These are phyloP conservation scores for Silvanus unidentatus DNA, from an alignment of 2,888 invertebrate species.

Conservation along the genomic window DNA sequence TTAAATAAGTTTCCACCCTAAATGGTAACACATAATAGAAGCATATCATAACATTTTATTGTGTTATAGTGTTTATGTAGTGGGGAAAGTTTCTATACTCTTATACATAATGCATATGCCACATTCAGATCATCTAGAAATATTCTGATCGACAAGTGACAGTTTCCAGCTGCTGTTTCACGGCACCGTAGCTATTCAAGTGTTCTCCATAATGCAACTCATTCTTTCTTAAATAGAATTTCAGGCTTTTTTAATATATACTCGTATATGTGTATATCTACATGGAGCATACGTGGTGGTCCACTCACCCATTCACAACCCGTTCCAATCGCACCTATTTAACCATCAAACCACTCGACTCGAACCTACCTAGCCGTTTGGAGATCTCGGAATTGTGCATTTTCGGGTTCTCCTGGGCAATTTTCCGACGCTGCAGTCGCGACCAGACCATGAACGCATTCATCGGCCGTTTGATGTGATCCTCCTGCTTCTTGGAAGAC, in stretches of 20 bases:
- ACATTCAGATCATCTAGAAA: conserved; percentile 41
- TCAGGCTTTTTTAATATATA: too few species aligned
- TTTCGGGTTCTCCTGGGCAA: conserved; percentile 96
- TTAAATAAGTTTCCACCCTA: conserved; percentile 46
- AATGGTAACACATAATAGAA: conserved; percentile 39
- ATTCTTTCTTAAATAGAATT: too few species aligned
- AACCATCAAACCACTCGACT: too few species aligned
- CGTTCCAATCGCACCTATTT: too few species aligned
- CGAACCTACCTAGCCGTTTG: conserved; percentile 79
- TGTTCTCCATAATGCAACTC: too few species aligned
- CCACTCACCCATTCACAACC: too few species aligned
- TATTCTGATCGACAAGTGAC: conserved; percentile 47
- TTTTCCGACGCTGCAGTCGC: conserved; percentile 83
- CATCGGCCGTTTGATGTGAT: conserved; percentile 95
- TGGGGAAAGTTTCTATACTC: conserved; percentile 26
- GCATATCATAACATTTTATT: conserved; percentile 42
- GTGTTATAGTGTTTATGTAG: conserved; percentile 36
- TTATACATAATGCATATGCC: conserved; percentile 41
- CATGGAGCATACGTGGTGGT: too few species aligned
- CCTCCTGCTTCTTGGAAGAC: conserved; percentile 62
- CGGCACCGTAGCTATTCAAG: conserved; percentile 38
- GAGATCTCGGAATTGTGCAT: conserved; percentile 98
- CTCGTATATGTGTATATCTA: too few species aligned
- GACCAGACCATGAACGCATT: conserved; percentile 99
- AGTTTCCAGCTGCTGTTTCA: conserved; percentile 47